phyloP scores from a whole-genome alignment of 1,140 invertebrate species.

The Littorina saxatilis region DNA sequence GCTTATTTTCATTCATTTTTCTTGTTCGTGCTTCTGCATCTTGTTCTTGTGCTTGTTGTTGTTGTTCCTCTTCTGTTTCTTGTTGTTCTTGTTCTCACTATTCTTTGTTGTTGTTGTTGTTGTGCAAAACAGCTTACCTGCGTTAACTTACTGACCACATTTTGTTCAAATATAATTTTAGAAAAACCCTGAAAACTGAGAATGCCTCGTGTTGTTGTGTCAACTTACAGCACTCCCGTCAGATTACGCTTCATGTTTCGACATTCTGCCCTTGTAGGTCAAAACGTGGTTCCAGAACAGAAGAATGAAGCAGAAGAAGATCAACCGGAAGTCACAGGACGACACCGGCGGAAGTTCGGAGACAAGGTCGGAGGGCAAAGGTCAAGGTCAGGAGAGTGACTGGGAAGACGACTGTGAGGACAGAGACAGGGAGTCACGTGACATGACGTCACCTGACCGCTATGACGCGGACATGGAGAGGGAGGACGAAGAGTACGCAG shows the following conservation, averaged over 20 bases:
- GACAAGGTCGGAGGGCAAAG: constrained; percentile 35
- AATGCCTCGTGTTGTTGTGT: not conserved
- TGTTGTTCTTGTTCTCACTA: no score
- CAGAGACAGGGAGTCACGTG: constrained; percentile 24
- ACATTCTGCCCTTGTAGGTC: constrained; percentile 79
- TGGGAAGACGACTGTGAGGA: constrained; percentile 48
- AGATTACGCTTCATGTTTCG: no score
- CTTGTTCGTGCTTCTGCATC: no score
- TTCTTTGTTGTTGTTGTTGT: no score
- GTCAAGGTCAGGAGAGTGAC: constrained; percentile 45
- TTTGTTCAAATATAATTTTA: not conserved
- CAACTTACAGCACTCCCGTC: not conserved
- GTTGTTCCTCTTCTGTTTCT: no score
- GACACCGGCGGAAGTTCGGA: constrained; percentile 60
- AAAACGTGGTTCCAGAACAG: constrained; percentile 99
- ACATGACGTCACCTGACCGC: constrained; percentile 29
- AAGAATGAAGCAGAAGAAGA: constrained; percentile 98
- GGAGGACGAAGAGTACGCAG: constrained; percentile 36
- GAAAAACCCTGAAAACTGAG: not conserved
- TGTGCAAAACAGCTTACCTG: no score
- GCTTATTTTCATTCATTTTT: not conserved
- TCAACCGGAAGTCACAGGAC: constrained; percentile 85
- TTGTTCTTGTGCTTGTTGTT: no score
- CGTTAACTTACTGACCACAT: not conserved
- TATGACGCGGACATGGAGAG: constrained; percentile 2